phyloP scores from a whole-genome alignment of 1,140 invertebrate genomes.

The Formica selysi region DNA sequence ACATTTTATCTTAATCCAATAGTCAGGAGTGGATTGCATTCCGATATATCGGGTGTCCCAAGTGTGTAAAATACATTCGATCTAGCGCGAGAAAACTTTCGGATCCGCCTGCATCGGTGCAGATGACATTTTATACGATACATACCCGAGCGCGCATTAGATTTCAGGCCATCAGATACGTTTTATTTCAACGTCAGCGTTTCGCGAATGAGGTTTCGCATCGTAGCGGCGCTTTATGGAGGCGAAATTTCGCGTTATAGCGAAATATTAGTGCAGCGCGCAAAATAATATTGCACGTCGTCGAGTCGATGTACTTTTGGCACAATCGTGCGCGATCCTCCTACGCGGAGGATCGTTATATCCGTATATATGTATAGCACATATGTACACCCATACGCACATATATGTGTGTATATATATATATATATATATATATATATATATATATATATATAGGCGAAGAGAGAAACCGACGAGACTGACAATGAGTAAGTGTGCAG shows the following conservation, averaged over 20 bases:
- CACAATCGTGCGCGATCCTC: conserved; percentile 45
- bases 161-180: background rate
- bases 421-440: no score
- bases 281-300: conserved; percentile 54
- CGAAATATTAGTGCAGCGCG: conserved; percentile 62
- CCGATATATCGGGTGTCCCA: background rate
- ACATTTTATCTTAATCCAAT: conserved; percentile 16
- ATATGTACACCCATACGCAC: background rate
- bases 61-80: background rate
- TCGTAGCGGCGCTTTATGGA: conserved; percentile 50
- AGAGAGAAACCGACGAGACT: conserved; percentile 29
- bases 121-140: background rate
- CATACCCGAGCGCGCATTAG: background rate
- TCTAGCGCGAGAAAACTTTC: conserved; percentile 22
- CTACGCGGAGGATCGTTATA: conserved; percentile 59
- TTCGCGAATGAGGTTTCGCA: conserved; percentile 45
- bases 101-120: background rate
- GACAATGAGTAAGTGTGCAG: conserved; percentile 68
- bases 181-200: conserved; percentile 44
- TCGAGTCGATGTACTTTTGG: conserved; percentile 73
- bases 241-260: conserved; percentile 31
- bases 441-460: background rate
- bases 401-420: background rate
- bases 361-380: background rate
- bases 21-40: background rate